These are phyloP conservation scores for Agonopterix subpropinquella DNA, from an alignment of 2,888 invertebrate genomes.

Conservation along the genomic window DNA sequence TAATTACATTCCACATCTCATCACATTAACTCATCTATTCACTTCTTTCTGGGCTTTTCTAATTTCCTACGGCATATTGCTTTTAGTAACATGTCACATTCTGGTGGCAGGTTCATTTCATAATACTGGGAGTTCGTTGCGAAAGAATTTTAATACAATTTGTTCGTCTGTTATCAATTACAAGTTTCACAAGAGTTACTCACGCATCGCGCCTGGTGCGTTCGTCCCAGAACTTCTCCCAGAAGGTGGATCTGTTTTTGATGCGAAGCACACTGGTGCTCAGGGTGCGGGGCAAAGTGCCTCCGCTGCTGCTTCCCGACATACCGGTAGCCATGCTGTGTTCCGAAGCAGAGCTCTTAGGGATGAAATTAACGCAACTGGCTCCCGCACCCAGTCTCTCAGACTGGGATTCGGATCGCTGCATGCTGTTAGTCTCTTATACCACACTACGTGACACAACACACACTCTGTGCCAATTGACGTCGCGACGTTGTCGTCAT, in stretches of 20 bases:
- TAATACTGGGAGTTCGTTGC: too few species aligned
- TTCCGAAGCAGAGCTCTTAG: conserved; percentile 66
- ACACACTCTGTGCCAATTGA: conserved; percentile 10
- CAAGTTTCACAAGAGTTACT: conserved; percentile 48
- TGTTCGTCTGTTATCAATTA: too few species aligned
- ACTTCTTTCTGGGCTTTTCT: too few species aligned
- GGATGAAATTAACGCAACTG: conserved; percentile 46
- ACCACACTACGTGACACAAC: conserved; percentile 33
- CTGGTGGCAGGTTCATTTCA: too few species aligned
- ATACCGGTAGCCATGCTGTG: conserved; percentile 72
- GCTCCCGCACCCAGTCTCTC: conserved; percentile 64
- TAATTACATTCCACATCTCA: too few species aligned
- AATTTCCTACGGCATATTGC: too few species aligned
- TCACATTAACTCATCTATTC: too few species aligned
- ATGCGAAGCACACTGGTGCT: conserved; percentile 88
- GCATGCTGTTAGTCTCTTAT: conserved; percentile 37
- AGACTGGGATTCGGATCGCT: conserved; percentile 76
- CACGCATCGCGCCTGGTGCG: conserved; percentile 81
- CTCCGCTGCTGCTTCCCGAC: conserved; percentile 62
- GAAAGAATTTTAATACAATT: too few species aligned
- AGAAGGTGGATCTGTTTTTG: conserved; percentile 86
- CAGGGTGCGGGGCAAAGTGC: conserved; percentile 80
- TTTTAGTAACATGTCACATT: too few species aligned
- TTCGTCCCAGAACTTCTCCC: conserved; percentile 89
- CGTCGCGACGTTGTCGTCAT: conserved; percentile 21